Conservation (phyloP, 1,140 invertebrate genomes). For the Hylaeus anthracinus region DNA sequence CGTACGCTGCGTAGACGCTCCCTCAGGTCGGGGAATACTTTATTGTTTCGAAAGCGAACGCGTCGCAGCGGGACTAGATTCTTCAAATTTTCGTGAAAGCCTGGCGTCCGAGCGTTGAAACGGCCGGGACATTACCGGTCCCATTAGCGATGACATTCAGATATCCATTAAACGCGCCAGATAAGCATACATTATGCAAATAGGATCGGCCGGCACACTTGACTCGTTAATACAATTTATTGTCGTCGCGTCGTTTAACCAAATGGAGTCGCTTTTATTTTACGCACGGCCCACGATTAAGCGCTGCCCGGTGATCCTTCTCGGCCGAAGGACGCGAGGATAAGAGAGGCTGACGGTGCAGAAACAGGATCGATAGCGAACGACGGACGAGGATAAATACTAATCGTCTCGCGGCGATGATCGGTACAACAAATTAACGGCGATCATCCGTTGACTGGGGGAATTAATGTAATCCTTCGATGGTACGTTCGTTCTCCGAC, state of each 20-base stretch:
- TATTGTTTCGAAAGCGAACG: slow-evolving; percentile 17
- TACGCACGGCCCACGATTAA: slow-evolving; percentile 24
- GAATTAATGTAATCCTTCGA: slow-evolving; percentile 13
- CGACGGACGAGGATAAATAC: not conserved
- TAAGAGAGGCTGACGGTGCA: slow-evolving; percentile 37
- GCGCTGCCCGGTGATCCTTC: slow-evolving; percentile 27
- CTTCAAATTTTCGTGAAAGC: slow-evolving; percentile 57
- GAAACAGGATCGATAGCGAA: slow-evolving; percentile 28
- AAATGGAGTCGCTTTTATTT: slow-evolving; percentile 46
- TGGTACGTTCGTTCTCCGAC: not conserved
- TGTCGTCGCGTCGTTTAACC: slow-evolving; percentile 47
- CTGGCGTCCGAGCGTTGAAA: slow-evolving; percentile 19
- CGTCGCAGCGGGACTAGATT: slow-evolving; percentile 31
- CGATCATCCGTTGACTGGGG: not conserved
- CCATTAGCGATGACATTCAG: slow-evolving; percentile 63
- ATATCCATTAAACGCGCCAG: slow-evolving; percentile 55
- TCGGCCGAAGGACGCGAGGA: slow-evolving; percentile 10
- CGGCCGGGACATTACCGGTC: slow-evolving; percentile 52
- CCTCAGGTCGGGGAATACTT: not conserved
- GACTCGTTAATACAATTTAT: slow-evolving; percentile 62
- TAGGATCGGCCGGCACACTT: slow-evolving; percentile 35
- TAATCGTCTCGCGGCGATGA: slow-evolving; percentile 1
- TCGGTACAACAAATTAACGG: not conserved
- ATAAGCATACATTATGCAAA: slow-evolving; percentile 63
- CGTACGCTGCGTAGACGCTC: not conserved